Evolutionary conservation across 2,888 invertebrate genomes (phyloP).

Genomic region (Phengaris alcon): DNA sequence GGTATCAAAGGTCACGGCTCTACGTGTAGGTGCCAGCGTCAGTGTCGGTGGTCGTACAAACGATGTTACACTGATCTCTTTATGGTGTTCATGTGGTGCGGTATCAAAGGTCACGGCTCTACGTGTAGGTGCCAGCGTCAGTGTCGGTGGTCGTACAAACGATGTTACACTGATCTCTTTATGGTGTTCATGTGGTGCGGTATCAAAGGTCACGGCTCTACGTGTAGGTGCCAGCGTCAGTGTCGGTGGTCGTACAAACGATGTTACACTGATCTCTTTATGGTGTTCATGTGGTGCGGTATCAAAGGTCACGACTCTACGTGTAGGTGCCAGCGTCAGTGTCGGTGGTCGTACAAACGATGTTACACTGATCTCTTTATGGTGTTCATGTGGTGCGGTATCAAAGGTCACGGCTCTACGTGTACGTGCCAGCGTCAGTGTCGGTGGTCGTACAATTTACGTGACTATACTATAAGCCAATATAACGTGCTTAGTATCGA

Average conservation of each 20-base stretch:
- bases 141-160: background rate
- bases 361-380: background rate
- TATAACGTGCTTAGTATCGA: background rate
- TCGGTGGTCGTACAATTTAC: slow-evolving; percentile 16
- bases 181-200: background rate
- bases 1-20: slow-evolving; percentile 3
- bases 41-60: background rate
- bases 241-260: background rate
- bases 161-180: background rate
- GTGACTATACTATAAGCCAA: background rate
- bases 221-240: slow-evolving; percentile 2
- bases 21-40: slow-evolving; percentile 3
- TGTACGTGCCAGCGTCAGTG: background rate
- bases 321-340: background rate
- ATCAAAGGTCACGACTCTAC: slow-evolving; percentile 6
- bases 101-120: slow-evolving; percentile 2
- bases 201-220: slow-evolving; percentile 4
- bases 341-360: background rate
- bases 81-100: background rate
- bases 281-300: background rate
- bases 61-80: background rate
- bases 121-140: slow-evolving; percentile 7
- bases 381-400: background rate
- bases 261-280: background rate
- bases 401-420: slow-evolving; percentile 6